Base-by-base conservation (phyloP, 2,888 invertebrate genomes). In the Drosophila acutilabella region DNA sequence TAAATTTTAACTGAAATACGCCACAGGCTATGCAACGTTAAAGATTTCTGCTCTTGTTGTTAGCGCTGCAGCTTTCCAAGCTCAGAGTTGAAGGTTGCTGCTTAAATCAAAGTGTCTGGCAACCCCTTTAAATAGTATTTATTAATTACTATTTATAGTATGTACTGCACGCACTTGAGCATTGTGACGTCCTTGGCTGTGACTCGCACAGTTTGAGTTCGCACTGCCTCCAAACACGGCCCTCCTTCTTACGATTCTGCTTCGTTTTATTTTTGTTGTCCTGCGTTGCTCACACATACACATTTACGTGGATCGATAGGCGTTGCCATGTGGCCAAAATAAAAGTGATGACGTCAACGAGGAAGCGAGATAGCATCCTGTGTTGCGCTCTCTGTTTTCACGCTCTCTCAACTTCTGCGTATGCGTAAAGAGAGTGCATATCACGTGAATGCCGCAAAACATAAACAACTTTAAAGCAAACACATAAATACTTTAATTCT, bases 291-390 rank as follows among this genome's bases (percentile, higher is more conserved):
- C 56, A 68, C 47, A 56, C 50, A 30, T 54, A 71, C 36, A 36
- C 36, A 40, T 4, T 7, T n/a, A 7, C 47, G 1, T 52, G 74
- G 84, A 84, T 84, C 83, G 87, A 84, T 84, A 86, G 65, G 83
- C 59, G 88, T 88, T 82, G 78, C 89, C 79, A 90, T 75, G 54
- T 56, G 90, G 81, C 77, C 51, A 65, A 88, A 82, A 75, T 82
- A 86, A 75, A 83, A 74, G 80, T 71, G 76, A 81, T 89, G 89
- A 89, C 89, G 89, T 89, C 89, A 89, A 90, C 80, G 83, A 71
- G 80, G 71, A 79, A 90, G 80, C 67, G 78, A 69, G 82, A 86
- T 59, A 60, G 75, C 45, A 50, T 57, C 52, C 54, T 45, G 14
- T 57, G 23, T 16, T 11, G 10, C 11, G 11, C 61, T 60, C 33